Evolutionary conservation across 2,113 vertebrate species (phyloP).

Genomic region (Antigone vipio): DNA sequence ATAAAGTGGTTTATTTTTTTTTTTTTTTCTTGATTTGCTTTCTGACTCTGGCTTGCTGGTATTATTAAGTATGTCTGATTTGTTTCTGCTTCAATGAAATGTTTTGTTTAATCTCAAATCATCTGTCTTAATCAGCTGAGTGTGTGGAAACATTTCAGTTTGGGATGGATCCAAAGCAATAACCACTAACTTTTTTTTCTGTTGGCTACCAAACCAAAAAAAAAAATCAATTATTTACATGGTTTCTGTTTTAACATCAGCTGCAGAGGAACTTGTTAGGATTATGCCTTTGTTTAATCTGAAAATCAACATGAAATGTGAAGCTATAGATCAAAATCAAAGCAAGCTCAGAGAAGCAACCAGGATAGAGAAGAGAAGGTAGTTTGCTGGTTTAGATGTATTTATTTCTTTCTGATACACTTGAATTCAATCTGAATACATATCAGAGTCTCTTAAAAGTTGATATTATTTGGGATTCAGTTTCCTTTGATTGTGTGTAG

Average conservation of each 20-base stretch:
- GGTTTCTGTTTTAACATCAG: not conserved
- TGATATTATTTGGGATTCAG: not conserved
- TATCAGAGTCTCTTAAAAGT: not conserved
- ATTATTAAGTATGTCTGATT: not conserved
- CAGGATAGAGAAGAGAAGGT: not conserved
- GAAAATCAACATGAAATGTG: not conserved
- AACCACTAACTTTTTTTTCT: not conserved
- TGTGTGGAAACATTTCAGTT: slow-evolving; percentile 31
- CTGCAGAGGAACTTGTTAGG: not conserved
- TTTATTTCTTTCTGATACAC: not conserved
- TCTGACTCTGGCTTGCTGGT: not conserved
- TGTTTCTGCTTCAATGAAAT: slow-evolving; percentile 24
- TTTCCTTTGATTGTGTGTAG: not conserved
- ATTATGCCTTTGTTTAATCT: not conserved
- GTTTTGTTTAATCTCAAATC: slow-evolving; percentile 31
- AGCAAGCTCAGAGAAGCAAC: not conserved
- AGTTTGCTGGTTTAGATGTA: not conserved
- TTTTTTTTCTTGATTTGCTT: not conserved
- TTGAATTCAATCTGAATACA: not conserved
- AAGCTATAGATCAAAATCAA: not conserved
- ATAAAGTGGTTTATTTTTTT: not conserved
- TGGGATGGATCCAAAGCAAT: slow-evolving; percentile 23
- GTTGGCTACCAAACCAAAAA: not conserved
- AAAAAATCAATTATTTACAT: not conserved
- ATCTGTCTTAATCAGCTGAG: slow-evolving; percentile 29